These are phyloP conservation scores for Prionailurus bengalensis DNA, from an alignment of 2,113 vertebrate genomes.

Conservation along the genomic window DNA sequence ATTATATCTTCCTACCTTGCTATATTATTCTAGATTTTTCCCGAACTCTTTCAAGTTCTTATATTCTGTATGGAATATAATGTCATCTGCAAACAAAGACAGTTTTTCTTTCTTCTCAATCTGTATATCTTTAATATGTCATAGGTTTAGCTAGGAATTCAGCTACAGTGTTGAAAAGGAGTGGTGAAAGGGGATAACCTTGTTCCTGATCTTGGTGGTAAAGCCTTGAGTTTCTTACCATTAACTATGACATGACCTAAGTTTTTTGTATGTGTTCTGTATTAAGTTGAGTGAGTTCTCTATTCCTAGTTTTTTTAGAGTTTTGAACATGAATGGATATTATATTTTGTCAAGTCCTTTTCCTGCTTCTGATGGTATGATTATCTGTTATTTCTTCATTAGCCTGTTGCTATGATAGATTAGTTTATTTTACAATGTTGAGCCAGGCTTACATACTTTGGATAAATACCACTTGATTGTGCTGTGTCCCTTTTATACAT, in stretches of 20 bases:
- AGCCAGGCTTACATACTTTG: neutral
- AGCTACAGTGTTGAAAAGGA: neutral
- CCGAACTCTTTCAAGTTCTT: neutral
- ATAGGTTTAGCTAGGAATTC: neutral
- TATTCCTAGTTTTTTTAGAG: neutral
- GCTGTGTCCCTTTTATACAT: neutral
- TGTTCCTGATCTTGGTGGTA: neutral
- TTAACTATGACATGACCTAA: neutral
- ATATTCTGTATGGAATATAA: neutral
- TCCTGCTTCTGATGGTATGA: neutral
- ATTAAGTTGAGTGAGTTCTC: neutral
- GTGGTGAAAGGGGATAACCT: neutral
- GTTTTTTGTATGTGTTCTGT: neutral
- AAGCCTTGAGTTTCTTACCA: neutral
- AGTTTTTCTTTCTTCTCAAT: neutral
- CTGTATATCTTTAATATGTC: neutral
- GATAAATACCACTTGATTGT: neutral
- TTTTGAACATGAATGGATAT: neutral
- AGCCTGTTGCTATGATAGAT: neutral
- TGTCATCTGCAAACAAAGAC: neutral
- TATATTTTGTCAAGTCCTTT: neutral
- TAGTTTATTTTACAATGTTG: neutral
- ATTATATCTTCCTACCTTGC: neutral
- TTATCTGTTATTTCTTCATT: neutral
- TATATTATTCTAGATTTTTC: neutral